Conservation (phyloP, 2,888 invertebrate species). For the Xylocampa areola region DNA sequence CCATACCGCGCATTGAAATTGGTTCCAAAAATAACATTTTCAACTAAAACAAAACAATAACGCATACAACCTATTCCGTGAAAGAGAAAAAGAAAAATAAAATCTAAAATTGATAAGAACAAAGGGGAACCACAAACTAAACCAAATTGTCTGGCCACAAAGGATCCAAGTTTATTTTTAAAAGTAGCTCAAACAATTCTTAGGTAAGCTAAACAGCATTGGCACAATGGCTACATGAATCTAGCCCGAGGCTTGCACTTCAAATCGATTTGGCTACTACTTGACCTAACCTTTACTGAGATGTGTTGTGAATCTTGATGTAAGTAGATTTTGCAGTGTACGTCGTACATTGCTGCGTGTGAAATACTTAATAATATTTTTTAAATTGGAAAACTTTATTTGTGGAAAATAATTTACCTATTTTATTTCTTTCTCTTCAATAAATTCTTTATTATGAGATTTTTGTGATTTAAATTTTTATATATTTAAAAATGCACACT, state of each 20-base stretch:
- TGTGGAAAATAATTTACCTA: too few relatives aligned
- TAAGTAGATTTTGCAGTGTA: slow-evolving; percentile 4
- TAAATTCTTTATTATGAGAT: too few relatives aligned
- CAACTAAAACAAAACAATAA: slow-evolving; percentile 6
- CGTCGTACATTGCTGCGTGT: slow-evolving; percentile 43
- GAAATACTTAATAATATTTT: neutral
- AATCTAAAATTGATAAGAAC: slow-evolving; percentile 53
- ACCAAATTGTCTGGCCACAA: slow-evolving; percentile 66
- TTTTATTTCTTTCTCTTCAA: too few relatives aligned
- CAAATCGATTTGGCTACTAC: slow-evolving; percentile 77
- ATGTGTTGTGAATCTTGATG: neutral
- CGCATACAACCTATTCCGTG: slow-evolving; percentile 9
- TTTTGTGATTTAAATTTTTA: too few relatives aligned
- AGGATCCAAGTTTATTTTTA: slow-evolving; percentile 68
- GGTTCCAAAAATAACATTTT: neutral
- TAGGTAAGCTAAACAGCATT: slow-evolving; percentile 70
- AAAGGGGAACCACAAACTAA: slow-evolving; percentile 52
- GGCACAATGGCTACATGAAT: slow-evolving; percentile 67
- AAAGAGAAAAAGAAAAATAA: slow-evolving; percentile 27
- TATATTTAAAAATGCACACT: too few relatives aligned
- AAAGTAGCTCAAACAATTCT: slow-evolving; percentile 68
- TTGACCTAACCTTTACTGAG: slow-evolving; percentile 63
- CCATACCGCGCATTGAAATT: too few relatives aligned
- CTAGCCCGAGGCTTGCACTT: slow-evolving; percentile 67
- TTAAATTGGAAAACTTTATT: too few relatives aligned